These are phyloP conservation scores for Trypoxylon attenuatum DNA, from an alignment of 2,888 invertebrate genomes.

Conservation along the genomic window DNA sequence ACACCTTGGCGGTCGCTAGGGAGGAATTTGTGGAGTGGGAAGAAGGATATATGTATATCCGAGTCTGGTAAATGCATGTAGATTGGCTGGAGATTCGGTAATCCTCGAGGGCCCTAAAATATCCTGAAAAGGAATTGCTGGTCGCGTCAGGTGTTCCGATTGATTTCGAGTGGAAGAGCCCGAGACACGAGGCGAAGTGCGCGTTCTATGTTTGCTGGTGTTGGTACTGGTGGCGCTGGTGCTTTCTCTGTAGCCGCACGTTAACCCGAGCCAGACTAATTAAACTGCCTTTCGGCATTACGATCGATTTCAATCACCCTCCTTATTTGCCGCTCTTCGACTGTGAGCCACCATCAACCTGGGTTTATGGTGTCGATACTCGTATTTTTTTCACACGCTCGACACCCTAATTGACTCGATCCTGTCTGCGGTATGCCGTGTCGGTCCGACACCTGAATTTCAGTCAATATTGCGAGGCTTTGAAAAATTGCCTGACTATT, in stretches of 20 bases:
- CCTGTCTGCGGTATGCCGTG: constrained; percentile 22
- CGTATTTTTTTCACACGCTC: constrained; percentile 28
- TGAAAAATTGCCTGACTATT: too few relatives aligned
- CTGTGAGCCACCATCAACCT: constrained; percentile 6
- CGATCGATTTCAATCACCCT: constrained; percentile 38
- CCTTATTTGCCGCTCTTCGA: constrained; percentile 22
- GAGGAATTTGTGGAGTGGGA: too few relatives aligned
- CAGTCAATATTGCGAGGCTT: too few relatives aligned
- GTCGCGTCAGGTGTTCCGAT: constrained; percentile 14
- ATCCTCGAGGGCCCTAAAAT: constrained; percentile 8
- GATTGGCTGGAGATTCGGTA: constrained; percentile 4
- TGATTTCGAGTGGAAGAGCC: constrained; percentile 14
- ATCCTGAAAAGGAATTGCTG: constrained; percentile 21
- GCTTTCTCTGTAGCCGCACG: constrained; percentile 6
- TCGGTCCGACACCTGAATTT: too few relatives aligned
- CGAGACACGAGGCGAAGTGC: too few relatives aligned
- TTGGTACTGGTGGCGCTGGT: neutral
- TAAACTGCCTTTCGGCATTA: constrained; percentile 45
- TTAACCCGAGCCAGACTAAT: constrained; percentile 43
- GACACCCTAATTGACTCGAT: constrained; percentile 30
- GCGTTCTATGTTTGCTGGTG: too few relatives aligned
- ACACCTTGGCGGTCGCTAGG: too few relatives aligned
- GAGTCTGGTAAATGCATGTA: too few relatives aligned
- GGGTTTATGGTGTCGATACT: neutral
- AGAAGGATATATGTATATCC: too few relatives aligned